phyloP scores from a whole-genome alignment of 2,888 invertebrate genomes.

The Erebia palarica region DNA sequence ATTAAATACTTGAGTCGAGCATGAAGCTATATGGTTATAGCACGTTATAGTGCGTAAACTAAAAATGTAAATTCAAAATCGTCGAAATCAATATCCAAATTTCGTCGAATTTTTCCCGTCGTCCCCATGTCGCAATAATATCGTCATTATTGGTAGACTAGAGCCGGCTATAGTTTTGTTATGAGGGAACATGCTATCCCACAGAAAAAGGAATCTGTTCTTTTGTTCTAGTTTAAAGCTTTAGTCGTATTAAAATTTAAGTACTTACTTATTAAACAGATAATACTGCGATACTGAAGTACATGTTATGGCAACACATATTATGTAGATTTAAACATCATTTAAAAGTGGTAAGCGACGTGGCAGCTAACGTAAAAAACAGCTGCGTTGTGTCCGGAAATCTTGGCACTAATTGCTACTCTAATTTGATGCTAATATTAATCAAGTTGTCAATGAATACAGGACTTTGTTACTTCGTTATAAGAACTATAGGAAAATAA shows the following conservation, averaged over 20 bases:
- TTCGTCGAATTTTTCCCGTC: neutral
- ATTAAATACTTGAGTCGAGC: neutral
- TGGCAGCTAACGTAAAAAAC: slow-evolving; percentile 21
- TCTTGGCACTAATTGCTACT: slow-evolving; percentile 30
- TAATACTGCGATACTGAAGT: neutral
- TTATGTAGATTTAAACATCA: slow-evolving; percentile 22
- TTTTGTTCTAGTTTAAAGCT: too few species aligned
- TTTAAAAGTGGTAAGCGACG: slow-evolving; percentile 21
- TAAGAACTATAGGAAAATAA: neutral
- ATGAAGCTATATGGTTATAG: neutral
- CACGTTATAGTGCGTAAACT: neutral
- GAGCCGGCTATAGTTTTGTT: neutral
- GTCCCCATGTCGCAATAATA: too few species aligned
- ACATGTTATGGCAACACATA: slow-evolving; percentile 4
- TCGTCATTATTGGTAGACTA: neutral
- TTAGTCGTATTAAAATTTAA: too few species aligned
- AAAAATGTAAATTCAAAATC: neutral
- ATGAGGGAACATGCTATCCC: too few species aligned
- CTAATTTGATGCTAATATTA: slow-evolving; percentile 2
- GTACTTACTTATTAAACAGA: neutral
- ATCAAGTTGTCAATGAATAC: neutral
- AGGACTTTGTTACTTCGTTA: neutral
- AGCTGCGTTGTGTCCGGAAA: slow-evolving; percentile 22
- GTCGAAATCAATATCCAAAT: neutral
- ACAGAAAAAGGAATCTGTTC: too few species aligned